A percentile compares a stretch with the other conserved stretches of the same genome.
phyloP scores from a whole-genome alignment of 2,113 vertebrate species.

The Sminthopsis crassicaudata region DNA sequence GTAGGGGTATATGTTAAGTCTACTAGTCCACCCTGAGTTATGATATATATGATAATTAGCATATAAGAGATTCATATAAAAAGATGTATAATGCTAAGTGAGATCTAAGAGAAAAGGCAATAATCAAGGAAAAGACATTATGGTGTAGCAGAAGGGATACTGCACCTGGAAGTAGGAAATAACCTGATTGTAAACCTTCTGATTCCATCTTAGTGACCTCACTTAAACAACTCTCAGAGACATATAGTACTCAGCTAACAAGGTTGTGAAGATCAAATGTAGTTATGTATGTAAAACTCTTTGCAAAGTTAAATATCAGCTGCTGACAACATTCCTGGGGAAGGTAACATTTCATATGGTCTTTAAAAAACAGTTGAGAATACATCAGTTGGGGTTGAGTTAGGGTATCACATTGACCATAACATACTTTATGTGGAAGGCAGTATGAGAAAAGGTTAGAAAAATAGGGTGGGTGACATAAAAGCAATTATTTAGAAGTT shows the following conservation, averaged over 20 bases:
- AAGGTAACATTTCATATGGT: neutral
- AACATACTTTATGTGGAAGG: neutral
- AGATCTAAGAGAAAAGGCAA: neutral
- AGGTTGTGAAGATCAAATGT: neutral
- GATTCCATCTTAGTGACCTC: neutral
- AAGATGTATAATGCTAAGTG: neutral
- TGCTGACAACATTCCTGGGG: neutral
- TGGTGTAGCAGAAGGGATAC: neutral
- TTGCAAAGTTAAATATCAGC: neutral
- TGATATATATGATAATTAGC: neutral
- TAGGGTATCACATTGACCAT: neutral
- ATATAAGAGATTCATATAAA: neutral
- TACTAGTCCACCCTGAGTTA: neutral
- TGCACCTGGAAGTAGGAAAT: neutral
- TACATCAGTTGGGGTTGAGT: neutral
- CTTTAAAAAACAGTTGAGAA: neutral
- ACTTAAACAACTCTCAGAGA: neutral
- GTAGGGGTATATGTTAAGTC: neutral
- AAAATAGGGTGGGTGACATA: neutral
- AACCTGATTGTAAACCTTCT: neutral
- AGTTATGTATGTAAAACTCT: neutral
- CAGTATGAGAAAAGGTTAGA: neutral
- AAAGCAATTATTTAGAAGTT: neutral
- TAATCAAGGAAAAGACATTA: neutral
- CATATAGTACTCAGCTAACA: neutral